These are phyloP conservation scores for Magallana angulata DNA, from an alignment of 1,140 invertebrate species.

Conservation along the genomic window DNA sequence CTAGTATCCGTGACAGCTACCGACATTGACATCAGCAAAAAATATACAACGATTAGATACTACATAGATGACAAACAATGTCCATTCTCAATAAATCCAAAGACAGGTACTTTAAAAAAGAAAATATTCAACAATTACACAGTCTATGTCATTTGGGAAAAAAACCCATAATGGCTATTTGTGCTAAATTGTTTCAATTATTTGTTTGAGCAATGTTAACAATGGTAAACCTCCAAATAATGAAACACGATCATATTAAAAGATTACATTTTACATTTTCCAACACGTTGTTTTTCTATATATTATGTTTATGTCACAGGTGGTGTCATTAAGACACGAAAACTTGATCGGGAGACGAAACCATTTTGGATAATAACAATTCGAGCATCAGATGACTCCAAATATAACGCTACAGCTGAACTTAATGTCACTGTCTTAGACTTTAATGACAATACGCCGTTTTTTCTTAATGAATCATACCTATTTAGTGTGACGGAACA, in stretches of 20 bases:
- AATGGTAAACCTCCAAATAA: no score
- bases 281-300: no score
- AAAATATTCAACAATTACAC: no score
- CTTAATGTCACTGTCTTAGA: background rate
- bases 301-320: background rate
- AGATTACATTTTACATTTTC: no score
- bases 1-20: background rate
- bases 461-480: slow-evolving; percentile 15
- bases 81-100: background rate
- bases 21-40: background rate
- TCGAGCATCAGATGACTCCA: background rate
- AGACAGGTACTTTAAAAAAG: background rate
- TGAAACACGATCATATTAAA: no score
- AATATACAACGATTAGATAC: background rate
- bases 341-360: background rate
- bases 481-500: background rate
- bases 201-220: no score
- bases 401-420: background rate
- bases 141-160: no score
- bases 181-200: no score
- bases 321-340: background rate
- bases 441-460: slow-evolving; percentile 27
- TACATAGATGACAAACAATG: background rate
- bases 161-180: no score
- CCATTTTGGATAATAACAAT: background rate